Base-by-base conservation (phyloP, 2,888 invertebrate genomes). In the Liodrosophila aerea region DNA sequence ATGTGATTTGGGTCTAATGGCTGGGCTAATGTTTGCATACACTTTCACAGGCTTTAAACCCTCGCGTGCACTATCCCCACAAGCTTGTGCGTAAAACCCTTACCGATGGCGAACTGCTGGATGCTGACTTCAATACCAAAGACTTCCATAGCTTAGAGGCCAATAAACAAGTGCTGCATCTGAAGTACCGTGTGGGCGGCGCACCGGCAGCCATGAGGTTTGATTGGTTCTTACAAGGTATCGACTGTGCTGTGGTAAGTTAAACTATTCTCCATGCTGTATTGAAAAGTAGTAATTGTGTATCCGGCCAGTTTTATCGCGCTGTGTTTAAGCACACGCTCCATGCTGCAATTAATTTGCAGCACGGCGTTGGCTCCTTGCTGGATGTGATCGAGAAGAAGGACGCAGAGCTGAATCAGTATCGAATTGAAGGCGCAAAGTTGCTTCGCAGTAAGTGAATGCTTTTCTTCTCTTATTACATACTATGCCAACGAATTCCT, bases 351-450 rank as follows among this genome's bases (percentile, higher is more conserved):
- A 49, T 67, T 2, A 63, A 45, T 1, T 51, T 88, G 1, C 52
- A 63, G 3, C 50, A 71, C 3, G 76, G 86, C 65, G 59, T 85
- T 5, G 58, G 63, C 1, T 62, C 74, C 12, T 53, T 88, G 16
- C 62, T 80, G 1, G 70, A 82, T 0, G 61, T 75, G 4, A 47
- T 89, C 7, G 62, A 59, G 1, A 85, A 86, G 41, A 90, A 90
- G 47, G 90, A 90, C 44, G 37, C 63, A 0, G 90, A 90, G 65
- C 68, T 90, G 1, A 64, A 73, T 1, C 88, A 90, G 45, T 90
- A 86, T 46, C 85, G 78, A 41, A 45, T 36, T 0, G 89, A 90
- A 44, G 88, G 88, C 4, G 78, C 73, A 11, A 44, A 76, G 13
- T 53, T 89, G 13, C 73, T 74, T 27, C 72, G 88, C 69, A 74